Conservation (phyloP, 2,797 vertebrate species). For the Centropyge bicolor region DNA sequence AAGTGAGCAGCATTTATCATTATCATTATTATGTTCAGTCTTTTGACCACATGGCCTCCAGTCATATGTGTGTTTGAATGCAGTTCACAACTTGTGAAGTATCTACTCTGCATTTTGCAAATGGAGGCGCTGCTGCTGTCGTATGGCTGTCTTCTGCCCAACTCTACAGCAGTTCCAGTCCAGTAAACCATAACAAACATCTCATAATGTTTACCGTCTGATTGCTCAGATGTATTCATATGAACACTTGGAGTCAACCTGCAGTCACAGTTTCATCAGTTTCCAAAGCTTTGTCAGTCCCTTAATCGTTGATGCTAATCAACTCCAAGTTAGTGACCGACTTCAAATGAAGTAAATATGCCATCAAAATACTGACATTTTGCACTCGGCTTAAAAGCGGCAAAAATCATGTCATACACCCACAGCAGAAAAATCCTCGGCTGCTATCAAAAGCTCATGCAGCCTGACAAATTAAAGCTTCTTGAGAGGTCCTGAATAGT, state of each 20-base stretch:
- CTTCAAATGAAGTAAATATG: constrained; percentile 23
- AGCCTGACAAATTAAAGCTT: constrained; percentile 61
- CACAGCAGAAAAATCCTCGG: constrained; percentile 26
- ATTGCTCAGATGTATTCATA: background rate
- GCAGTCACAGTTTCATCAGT: background rate
- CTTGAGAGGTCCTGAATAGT: constrained; percentile 56
- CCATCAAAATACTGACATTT: constrained; percentile 30
- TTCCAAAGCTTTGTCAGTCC: background rate
- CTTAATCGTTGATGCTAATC: background rate
- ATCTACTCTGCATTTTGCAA: background rate
- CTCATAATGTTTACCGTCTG: background rate
- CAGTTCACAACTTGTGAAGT: constrained; percentile 1
- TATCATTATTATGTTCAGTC: background rate
- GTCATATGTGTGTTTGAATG: background rate
- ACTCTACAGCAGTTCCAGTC: background rate
- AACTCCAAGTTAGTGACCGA: background rate
- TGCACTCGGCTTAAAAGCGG: constrained; percentile 8
- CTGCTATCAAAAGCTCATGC: constrained; percentile 57
- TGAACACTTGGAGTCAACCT: background rate
- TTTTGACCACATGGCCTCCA: no score
- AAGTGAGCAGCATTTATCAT: background rate
- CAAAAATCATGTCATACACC: constrained; percentile 15
- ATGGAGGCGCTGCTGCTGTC: background rate
- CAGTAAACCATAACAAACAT: background rate
- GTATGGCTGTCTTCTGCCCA: background rate